Evolutionary conservation across 1,140 invertebrate species (phyloP), one percentile per base, ranked within the genome.

Genomic region (Cepaea nemoralis): DNA sequence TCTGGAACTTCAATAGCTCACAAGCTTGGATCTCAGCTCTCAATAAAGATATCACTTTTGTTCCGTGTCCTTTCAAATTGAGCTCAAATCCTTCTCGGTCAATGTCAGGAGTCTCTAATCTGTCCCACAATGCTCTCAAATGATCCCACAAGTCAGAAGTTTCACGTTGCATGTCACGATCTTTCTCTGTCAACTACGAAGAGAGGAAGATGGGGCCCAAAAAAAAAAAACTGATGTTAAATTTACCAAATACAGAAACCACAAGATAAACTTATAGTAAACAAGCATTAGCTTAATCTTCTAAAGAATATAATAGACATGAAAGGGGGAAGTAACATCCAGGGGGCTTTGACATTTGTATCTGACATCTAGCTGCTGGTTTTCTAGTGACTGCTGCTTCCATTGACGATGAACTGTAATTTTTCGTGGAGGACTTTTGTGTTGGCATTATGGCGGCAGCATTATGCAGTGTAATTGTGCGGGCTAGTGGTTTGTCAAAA

Each of bases 1-100:
- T 95, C 83, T 94, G 93, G 16, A 91, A 90, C 59, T 95, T 94
- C 16, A 94, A 90, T 59, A 93, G 88, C 87, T 95, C 94, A 86
- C 94, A 95, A 24, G 93, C 91, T 40, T 93, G 90, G 35, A 95
- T 91, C 91, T 95, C 94, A 59, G 90, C 69, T 69, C 82, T 82
- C 71, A 95, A 91, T 24, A 92, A 91, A 84, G 92, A 90, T 75
- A 94, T 90, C 19, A 93, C 93, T 14, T 86, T 83, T 24, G 91
- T 85, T 45, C 91, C 93, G 71, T 92, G 92, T 37, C 93, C 93
- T 14, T 89, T 84, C 88, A 94, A 88, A 81, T 90, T 91, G 31
- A 89, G 84, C 12, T 93, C 83, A 86, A 94, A 94, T 31, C 88
- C 87, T 45, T 92, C 86, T 77, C 93, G 91, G 37, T 93, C 89